Conservation (phyloP, 2,113 vertebrate species). For the Perognathus longimembris region DNA sequence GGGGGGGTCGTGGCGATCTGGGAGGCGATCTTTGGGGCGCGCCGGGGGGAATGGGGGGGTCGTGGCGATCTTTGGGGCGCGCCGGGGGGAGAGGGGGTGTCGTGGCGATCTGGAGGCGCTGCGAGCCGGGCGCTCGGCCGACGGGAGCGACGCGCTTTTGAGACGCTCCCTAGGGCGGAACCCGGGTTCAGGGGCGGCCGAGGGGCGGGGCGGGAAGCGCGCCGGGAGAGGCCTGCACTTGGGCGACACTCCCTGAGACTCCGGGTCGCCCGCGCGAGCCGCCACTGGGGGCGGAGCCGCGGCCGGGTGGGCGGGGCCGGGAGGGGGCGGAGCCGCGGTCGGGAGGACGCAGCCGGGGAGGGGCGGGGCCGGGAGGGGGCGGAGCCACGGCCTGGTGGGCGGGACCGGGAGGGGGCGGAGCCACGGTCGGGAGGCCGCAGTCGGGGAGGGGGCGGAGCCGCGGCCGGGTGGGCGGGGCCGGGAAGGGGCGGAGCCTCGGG, state of each 20-base stretch:
- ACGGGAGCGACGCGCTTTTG: constrained; percentile 73
- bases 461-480: no score
- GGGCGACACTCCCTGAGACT: constrained; percentile 74
- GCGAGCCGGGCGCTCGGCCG: constrained; percentile 57
- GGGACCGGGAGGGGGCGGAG: no score
- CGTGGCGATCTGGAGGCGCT: constrained; percentile 39
- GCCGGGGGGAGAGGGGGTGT: background rate
- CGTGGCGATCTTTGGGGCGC: constrained; percentile 42
- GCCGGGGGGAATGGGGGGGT: constrained; percentile 22
- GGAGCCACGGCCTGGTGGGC: no score
- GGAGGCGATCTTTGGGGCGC: background rate
- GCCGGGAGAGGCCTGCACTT: constrained; percentile 56
- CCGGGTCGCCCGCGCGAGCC: background rate
- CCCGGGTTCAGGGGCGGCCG: constrained; percentile 34
- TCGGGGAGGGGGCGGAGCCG: no score
- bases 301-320: background rate
- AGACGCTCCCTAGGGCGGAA: constrained; percentile 80
- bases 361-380: constrained; percentile 7
- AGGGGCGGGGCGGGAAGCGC: constrained; percentile 9
- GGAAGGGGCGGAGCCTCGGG: no score
- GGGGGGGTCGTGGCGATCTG: background rate
- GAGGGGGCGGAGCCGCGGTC: constrained; percentile 62
- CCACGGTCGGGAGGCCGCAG: no score
- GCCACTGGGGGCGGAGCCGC: background rate
- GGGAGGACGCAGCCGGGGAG: background rate